These are phyloP conservation scores for Micronisus gabar DNA, from an alignment of 2,113 vertebrate species.

Conservation along the genomic window DNA sequence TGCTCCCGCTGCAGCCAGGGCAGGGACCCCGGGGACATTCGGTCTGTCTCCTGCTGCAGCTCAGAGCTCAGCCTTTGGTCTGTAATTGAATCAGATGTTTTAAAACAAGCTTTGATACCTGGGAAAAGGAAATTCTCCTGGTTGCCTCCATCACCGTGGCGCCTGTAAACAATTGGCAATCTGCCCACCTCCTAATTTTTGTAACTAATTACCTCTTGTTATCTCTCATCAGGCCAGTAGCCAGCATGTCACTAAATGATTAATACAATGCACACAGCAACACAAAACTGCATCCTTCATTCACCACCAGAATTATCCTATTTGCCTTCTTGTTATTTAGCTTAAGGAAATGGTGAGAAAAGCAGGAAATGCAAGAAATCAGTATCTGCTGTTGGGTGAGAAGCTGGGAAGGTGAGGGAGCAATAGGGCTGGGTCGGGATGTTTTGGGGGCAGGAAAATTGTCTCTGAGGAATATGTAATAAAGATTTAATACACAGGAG, in stretches of 20 bases:
- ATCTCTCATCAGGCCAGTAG: slow-evolving; percentile 27
- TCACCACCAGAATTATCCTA: not conserved
- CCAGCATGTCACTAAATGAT: slow-evolving; percentile 33
- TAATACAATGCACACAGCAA: not conserved
- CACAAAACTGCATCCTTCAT: not conserved
- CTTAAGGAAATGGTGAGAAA: not conserved
- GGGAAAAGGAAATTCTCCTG: not conserved
- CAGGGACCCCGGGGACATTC: rapidly evolving
- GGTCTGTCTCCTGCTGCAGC: rapidly evolving
- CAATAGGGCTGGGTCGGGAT: not conserved
- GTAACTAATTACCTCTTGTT: slow-evolving; percentile 56
- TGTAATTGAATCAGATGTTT: not conserved
- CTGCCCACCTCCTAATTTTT: slow-evolving; percentile 39
- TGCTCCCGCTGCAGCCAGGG: rapidly evolving
- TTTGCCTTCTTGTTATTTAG: not conserved
- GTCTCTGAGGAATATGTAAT: not conserved
- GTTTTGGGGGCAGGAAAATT: not conserved
- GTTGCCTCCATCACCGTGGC: not conserved
- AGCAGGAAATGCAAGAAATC: not conserved
- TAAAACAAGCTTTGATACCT: not conserved
- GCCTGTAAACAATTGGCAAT: slow-evolving; percentile 20
- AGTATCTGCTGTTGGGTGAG: not conserved
- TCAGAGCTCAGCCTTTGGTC: not conserved
- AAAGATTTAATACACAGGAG: not conserved
- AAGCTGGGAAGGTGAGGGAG: not conserved